Percentiles rank a stretch among this genome's conserved stretches.
phyloP scores from a whole-genome alignment of 2,113 vertebrate species.

The Oncorhynchus kisutch region DNA sequence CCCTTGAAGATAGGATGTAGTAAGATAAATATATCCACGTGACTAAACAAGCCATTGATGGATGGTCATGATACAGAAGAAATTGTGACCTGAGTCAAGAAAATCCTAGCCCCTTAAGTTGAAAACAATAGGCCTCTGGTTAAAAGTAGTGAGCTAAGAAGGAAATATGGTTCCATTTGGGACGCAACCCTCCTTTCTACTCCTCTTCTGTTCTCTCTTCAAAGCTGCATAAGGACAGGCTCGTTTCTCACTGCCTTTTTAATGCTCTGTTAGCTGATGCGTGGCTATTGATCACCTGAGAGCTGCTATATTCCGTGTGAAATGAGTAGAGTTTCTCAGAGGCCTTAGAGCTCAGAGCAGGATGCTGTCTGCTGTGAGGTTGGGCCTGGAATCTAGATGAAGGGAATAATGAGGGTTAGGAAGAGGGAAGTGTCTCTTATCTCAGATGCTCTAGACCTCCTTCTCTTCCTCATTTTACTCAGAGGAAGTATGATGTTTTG shows the following conservation, averaged over 20 bases:
- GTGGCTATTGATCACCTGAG: conserved; percentile 17
- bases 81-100: no score
- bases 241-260: neutral
- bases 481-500: no score
- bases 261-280: conserved; percentile 1
- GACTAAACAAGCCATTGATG: no score
- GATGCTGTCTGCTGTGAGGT: neutral
- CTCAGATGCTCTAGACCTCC: conserved; percentile 18
- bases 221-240: conserved; percentile 5
- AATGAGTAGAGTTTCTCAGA: neutral
- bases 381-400: neutral
- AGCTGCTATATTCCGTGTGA: neutral
- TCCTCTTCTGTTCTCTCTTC: conserved; percentile 1
- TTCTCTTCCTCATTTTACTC: neutral
- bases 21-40: no score
- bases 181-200: neutral
- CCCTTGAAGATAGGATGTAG: no score
- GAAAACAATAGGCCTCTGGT: no score
- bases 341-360: neutral
- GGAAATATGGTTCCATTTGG: no score
- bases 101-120: no score
- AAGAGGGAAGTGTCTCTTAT: conserved; percentile 23
- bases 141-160: no score
- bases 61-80: no score
- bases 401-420: neutral